phyloP scores from a whole-genome alignment of 2,797 vertebrate species.

The Pitangus sulphuratus region DNA sequence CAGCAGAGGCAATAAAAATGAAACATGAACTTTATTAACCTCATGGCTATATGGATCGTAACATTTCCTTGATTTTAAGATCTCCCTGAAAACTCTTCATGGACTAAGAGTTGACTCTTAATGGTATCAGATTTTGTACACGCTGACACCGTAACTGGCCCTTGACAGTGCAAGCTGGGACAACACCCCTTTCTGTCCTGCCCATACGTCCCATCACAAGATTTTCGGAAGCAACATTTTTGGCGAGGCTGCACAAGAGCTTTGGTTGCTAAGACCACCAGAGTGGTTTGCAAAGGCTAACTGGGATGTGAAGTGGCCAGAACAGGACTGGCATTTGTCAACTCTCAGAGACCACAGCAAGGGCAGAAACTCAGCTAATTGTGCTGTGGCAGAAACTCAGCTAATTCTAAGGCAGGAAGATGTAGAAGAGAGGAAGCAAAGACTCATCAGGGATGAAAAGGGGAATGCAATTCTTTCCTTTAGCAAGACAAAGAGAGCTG shows the following conservation, averaged over 20 bases:
- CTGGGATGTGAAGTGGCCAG: fast-evolving
- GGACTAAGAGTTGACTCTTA: background rate
- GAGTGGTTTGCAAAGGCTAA: background rate
- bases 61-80: background rate
- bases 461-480: background rate
- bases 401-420: background rate
- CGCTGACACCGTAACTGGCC: background rate
- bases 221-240: background rate
- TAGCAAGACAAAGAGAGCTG: background rate
- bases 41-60: background rate
- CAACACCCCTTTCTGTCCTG: background rate
- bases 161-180: background rate
- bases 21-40: background rate
- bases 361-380: background rate
- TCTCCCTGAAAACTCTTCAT: background rate
- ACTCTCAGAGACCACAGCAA: background rate
- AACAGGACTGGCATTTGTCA: background rate
- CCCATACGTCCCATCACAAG: fast-evolving
- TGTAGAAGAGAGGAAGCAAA: background rate
- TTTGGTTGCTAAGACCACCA: background rate
- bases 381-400: background rate
- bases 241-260: background rate
- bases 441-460: background rate
- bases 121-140: background rate
- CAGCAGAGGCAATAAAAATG: background rate